Base-by-base conservation (phyloP, 1,140 invertebrate species). In the Eupristina koningsbergeri region DNA sequence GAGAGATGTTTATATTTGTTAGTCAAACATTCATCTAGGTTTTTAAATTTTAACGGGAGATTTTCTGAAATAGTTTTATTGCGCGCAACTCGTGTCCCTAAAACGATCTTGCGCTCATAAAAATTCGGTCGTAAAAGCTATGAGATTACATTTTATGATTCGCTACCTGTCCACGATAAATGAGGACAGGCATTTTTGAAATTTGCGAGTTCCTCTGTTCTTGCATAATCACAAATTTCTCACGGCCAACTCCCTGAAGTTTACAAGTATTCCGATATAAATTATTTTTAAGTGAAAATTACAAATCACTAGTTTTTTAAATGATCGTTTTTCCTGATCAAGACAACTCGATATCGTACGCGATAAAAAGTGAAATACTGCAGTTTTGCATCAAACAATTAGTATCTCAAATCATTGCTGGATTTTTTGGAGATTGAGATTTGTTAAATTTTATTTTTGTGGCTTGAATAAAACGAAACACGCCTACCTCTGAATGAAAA, bases 111-210 rank as follows among this genome's bases (percentile, higher is more conserved):
- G 7, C 45, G 77, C 77, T 75, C 78, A 63, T 76, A 84, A 84
- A 84, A 80, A 84, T 79, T 53, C 71, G 61, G 17, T 79, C 83
- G 53, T 84, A 75, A 84, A 84, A 75, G 53, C 64, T 58, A 47
- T 26, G 58, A 84, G 78, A 84, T 84, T 84, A 76, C 71, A 67
- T 84, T 84, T 84, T 84, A 84, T 67, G 83, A 76, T 84, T 84
- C 61, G 77, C 41, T 80, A 80, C 83, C 83, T 80, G 83, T 76
- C 31, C 41, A 67, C 77, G 61, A 80, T 67, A 80, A 84, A 84
- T 69, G 69, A 80, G 78, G 69, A 84, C 83, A 84, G 71, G 83
- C 80, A 80, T 76, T 53, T 67, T 34, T 22, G 63, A 64, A 63
- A 74, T 61, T 71, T 71, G 31, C 31, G 63, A 41, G 26, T 69